phyloP scores from a whole-genome alignment of 2,113 vertebrate species.

The Ancistrus triradiatus region DNA sequence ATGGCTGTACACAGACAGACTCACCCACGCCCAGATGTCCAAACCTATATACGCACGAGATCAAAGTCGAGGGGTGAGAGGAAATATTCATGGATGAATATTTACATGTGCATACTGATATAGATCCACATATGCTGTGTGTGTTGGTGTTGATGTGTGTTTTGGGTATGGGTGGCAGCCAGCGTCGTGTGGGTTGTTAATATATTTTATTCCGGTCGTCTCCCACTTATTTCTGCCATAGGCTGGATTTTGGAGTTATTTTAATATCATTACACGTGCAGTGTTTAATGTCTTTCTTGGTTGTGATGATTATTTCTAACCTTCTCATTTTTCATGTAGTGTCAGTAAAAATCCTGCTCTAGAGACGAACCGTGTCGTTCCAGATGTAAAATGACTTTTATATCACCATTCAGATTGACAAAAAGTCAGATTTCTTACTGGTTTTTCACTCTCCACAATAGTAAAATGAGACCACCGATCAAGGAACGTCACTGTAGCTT shows the following conservation, averaged over 20 bases:
- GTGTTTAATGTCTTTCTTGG: too few relatives aligned
- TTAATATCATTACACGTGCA: too few relatives aligned
- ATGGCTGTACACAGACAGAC: background rate
- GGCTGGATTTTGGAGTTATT: constrained; percentile 2
- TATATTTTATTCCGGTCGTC: background rate
- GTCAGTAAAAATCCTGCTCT: too few relatives aligned
- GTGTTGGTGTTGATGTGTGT: constrained; percentile 32
- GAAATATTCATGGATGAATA: background rate
- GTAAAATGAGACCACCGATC: too few relatives aligned
- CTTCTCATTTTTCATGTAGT: too few relatives aligned
- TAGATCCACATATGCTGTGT: constrained; percentile 12
- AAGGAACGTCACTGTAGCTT: too few relatives aligned
- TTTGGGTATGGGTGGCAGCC: constrained; percentile 28
- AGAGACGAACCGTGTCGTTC: too few relatives aligned
- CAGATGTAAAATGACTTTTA: too few relatives aligned
- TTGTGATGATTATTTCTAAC: too few relatives aligned
- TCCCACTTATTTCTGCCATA: background rate
- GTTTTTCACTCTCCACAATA: too few relatives aligned
- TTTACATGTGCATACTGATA: background rate
- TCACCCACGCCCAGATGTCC: background rate
- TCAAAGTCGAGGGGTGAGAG: background rate
- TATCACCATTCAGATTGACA: too few relatives aligned
- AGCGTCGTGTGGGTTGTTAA: constrained; percentile 15
- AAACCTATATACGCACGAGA: background rate
- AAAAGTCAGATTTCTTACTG: too few relatives aligned